Base-by-base conservation (phyloP, 1,140 invertebrate species). In the Holotrichia oblita region DNA sequence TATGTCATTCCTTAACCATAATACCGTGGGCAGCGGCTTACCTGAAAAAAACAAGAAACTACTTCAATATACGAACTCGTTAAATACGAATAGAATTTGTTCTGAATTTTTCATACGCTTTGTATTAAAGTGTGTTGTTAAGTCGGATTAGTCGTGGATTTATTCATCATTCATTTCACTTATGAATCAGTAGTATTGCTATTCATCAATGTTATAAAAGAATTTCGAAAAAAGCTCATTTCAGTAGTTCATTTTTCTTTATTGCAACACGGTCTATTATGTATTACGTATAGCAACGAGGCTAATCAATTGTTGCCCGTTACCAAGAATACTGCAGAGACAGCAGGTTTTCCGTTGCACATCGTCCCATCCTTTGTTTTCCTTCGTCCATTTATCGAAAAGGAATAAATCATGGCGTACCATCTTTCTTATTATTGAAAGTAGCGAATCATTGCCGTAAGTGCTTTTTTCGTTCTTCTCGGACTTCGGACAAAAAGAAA, bases 1-100 rank as follows among this genome's bases (percentile, higher is more conserved):
- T 72, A 90, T 87, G 79, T 92, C 93, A 85, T 94, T 93, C 14
- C 92, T 88, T 86, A 92, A 95, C 96, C 96, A 97, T 44, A 90
- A 91, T 42, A 97, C 91, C 79, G 88, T 90, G 2, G 96, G 95
- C 20, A 89, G 85, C 20, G 96, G 96, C 78, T 93, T 93, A 78
- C 94, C 95, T 97, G 87, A 9, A 87, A 87, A 78, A n/a, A 79
- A 44, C 73, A 78, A 74, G 40, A 9, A 74, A 40, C 3, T 22
- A 12, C 34, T 12, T 72, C 14, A 72, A 40, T 72, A 34, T 72
- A 34, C 27, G 27, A 34, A 34, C 27, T 2, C 27, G 27, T 34
- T 34, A 34, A 34, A 34, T 34, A 4, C 2, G 4, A 34, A 34
- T 34, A 34, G 27, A 34, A 4, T 34, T 34, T 2, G 27, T 34